Evolutionary conservation across 2,888 invertebrate genomes (phyloP), one percentile per base, ranked within the genome.

Genomic region (Clunio marinus): DNA sequence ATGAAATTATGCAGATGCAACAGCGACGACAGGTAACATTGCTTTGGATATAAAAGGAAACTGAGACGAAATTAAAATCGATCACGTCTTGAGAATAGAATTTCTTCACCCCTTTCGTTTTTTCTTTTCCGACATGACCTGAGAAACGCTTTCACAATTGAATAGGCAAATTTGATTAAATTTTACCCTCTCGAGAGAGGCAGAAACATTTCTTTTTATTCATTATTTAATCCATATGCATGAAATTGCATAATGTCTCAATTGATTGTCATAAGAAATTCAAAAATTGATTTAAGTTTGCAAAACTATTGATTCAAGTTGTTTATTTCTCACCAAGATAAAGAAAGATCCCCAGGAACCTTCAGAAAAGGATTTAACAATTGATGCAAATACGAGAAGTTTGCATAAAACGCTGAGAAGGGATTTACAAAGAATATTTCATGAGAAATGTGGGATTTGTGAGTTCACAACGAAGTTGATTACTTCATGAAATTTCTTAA

Each of bases 111-210:
- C 60, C 63, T 37, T 63, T 46, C 15, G 22, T 13, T 35, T 22
- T 37, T 24, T n/a, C n/a, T 35, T 37, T 60, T 2, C 35, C 8
- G 22, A 37, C 37, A 7, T n/a, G 25, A n/a, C 35, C 22, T 51
- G 17, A 17, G 24, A n/a, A 2, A 10, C 41, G 41, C n/a, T n/a
- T 59, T 60, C 35, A 60, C 63, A 63, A 25, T 46, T 63, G 63
- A 63, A 46, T 63, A 63, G 63, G 41, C 46, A 63, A 63, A 63
- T 63, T 63, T 45, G 45, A 62, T 45, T 60, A 60, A 15, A 32
- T 51, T 4, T 15, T 10, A 22, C 51, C 51, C 51, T 51, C 51
- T 51, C 28, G 15, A 57, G 57, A 57, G 25, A 57, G 17, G n/a
- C n/a, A n/a, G n/a, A n/a, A n/a, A n/a, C n/a, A n/a, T n/a, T n/a